phyloP scores from a whole-genome alignment of 2,888 invertebrate genomes.

The Amphipoea lucens region DNA sequence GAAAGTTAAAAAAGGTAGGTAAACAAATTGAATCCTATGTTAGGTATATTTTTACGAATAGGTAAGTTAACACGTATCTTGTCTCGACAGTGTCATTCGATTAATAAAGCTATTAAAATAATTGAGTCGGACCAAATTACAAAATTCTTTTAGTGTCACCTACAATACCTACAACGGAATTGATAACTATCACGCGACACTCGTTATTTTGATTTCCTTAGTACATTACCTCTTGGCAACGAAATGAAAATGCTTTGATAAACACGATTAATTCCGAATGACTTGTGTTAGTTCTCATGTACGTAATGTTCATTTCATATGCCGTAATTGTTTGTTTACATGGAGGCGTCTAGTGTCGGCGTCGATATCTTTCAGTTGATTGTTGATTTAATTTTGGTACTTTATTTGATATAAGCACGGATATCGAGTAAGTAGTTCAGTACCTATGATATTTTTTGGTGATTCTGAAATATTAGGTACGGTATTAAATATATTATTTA shows the following conservation, averaged over 20 bases:
- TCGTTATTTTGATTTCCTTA: conserved; percentile 87
- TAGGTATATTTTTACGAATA: conserved; percentile 5
- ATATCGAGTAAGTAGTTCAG: not conserved
- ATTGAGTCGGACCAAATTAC: conserved; percentile 76
- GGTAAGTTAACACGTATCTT: conserved; percentile 29
- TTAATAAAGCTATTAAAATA: conserved; percentile 73
- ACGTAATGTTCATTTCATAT: conserved; percentile 73
- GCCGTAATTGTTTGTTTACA: conserved; percentile 77
- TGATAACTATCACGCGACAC: conserved; percentile 82
- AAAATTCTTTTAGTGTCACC: conserved; percentile 77
- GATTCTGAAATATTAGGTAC: not conserved
- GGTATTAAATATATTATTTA: not conserved
- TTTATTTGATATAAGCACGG: conserved; percentile 27
- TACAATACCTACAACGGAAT: conserved; percentile 70
- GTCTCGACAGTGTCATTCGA: conserved; percentile 46
- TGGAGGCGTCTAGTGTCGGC: conserved; percentile 53
- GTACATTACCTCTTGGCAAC: conserved; percentile 76
- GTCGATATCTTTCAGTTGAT: conserved; percentile 58
- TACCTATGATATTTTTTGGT: not conserved
- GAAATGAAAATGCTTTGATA: conserved; percentile 82
- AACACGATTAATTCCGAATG: conserved; percentile 82
- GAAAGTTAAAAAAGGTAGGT: not conserved
- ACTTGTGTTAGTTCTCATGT: conserved; percentile 70
- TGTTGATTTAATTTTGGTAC: conserved; percentile 52
- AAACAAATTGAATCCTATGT: conserved; percentile 20